Base-by-base conservation (phyloP, 2,888 invertebrate genomes). In the Plutella xylostella region DNA sequence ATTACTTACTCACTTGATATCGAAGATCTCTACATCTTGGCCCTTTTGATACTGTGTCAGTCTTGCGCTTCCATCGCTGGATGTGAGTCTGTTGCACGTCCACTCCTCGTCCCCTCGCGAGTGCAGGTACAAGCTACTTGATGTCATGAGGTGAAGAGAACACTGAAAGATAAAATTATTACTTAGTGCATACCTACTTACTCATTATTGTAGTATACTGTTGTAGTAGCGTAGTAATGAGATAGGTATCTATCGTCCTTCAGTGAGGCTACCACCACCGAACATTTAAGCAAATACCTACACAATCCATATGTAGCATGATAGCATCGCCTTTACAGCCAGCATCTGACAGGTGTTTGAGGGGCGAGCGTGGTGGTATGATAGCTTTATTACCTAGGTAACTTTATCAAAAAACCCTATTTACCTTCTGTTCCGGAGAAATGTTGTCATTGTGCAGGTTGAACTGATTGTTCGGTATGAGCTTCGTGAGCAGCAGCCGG, bases 61-160 rank as follows among this genome's bases (percentile, higher is more conserved):
- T 15, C 48, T 44, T 12, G 42, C 43, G 42, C 46, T 49, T 31
- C 43, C 42, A n/a, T 20, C 47, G 6, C 42, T 45, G 2, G 33
- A 20, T 12, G 44, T 38, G 38, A 51, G 42, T 21, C 59, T 12
- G 15, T 48, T 46, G 38, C 53, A 53, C 6, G 49, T 49, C 48
- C 45, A 49, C 45, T 63, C 65, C 66, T 90, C 89, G 54, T 89
- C 89, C 0, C 84, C 86, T 42, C 89, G 78, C 46, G 74, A 57
- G 9, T 68, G 66, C 0, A 65, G 64, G 52, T 88, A 86, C 19
- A 89, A 74, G 5, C 87, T 86, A 53, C 83, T 86, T 3, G 90
- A 90, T 22, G 90, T 58, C 87, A 90, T 88, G 39, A 86, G 87
- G 62, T 90, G 90, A 31, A 90, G 65, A 0, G 89, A 83, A 57